Base-by-base conservation (phyloP, 2,797 vertebrate species). In the Rachycentron canadum region DNA sequence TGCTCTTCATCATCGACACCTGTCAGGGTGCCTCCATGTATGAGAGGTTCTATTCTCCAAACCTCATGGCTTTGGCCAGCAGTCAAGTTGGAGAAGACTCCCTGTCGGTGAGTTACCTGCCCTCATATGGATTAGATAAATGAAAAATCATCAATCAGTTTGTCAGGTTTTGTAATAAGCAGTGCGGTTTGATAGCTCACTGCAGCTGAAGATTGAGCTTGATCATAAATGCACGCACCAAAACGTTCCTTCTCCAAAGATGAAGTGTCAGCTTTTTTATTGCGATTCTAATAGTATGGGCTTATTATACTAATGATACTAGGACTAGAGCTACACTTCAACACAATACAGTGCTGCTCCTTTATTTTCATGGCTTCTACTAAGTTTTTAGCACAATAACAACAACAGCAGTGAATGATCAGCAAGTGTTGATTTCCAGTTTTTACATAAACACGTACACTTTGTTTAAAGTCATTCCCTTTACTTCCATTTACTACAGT, bases 11-110 rank as follows among this genome's bases (percentile, higher is more conserved):
- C 88, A 99, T 99, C 62, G 98, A 99, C 83, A 99, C 98, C 55
- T 99, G 98, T 86, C 98, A 99, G 94, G 98, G 97, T 28, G 98
- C 98, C 57, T 99, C 98, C 84, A 99, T 99, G 98, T 99, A 99
- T 34, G 97, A 99, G 88, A 94, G 96, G 32, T 99, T 99, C 93
- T 99, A 99, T 91, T 99, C 98, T 11, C 98, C 98, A 5, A 99
- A 99, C 86, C 95, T 99, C 86, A 98, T 99, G 95, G 98, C 98
- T 47, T 89, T 99, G 86, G 98, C 98, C 73, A 99, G 98, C 93
- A 99, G 98, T 92, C 98, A 99, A 83, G 96, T 99, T 2, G 98
- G 98, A 87, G 98, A 99, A 86, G 98, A 99, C 92, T 99, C 98
- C 1, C 95, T 99, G 74, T 99, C 98, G 65, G 98, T 99, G 94